These are phyloP conservation scores for Centroberyx gerrardi DNA, from an alignment of 2,797 vertebrate species.

Conservation along the genomic window DNA sequence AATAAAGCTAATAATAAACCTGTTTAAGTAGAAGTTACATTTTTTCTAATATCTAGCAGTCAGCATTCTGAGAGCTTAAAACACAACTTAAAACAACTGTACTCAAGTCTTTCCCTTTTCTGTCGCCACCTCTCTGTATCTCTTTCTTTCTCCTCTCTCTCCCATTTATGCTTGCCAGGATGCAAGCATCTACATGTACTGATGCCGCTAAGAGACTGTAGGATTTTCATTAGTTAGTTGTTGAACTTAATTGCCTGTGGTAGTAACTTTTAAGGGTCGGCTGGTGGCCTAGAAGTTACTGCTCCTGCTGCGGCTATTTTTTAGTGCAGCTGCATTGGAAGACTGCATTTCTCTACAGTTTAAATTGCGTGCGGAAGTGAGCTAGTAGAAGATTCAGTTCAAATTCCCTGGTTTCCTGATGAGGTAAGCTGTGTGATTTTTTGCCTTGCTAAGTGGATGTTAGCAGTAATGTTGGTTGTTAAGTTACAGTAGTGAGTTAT, in stretches of 20 bases:
- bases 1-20: no score
- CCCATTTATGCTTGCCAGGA: no score
- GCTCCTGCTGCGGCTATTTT: constrained; percentile 24
- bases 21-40: background rate
- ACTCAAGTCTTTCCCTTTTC: background rate
- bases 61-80: background rate
- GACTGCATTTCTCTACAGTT: no score
- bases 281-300: constrained; percentile 18
- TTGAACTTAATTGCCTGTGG: constrained; percentile 35
- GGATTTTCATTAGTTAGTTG: constrained; percentile 46
- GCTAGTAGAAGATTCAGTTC: no score
- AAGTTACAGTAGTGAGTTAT: background rate
- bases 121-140: background rate
- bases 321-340: background rate
- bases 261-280: constrained; percentile 41
- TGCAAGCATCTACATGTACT: no score
- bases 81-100: background rate
- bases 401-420: no score
- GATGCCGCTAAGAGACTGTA: constrained; percentile 44
- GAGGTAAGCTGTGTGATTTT: no score
- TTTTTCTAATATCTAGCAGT: background rate
- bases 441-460: no score
- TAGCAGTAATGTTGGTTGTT: no score
- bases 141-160: background rate
- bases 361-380: no score